These are phyloP conservation scores for Yponomeuta evonymella DNA, from an alignment of 2,888 invertebrate species.

Conservation along the genomic window DNA sequence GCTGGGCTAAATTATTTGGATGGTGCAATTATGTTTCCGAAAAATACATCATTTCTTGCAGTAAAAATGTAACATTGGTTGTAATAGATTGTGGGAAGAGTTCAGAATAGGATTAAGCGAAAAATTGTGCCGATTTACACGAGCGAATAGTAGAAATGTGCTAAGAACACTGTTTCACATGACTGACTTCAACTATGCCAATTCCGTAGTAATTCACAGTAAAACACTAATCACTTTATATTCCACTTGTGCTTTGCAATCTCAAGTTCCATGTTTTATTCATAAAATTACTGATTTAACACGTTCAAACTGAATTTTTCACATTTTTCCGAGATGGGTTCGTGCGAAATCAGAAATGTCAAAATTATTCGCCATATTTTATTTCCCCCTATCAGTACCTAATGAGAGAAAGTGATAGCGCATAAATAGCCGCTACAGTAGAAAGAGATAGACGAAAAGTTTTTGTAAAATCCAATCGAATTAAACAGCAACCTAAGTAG, in stretches of 20 bases:
- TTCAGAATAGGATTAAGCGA: not conserved
- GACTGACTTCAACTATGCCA: conserved; percentile 3
- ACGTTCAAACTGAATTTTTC: conserved; percentile 36
- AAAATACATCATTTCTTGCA: not conserved
- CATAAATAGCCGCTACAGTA: not conserved
- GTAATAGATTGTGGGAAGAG: not conserved
- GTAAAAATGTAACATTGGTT: not conserved
- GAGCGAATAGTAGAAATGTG: not conserved
- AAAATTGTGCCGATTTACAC: not conserved
- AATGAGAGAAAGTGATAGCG: conserved; percentile 35
- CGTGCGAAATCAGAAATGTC: conserved; percentile 46
- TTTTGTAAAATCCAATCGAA: conserved; percentile 35
- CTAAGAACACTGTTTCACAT: conserved; percentile 1
- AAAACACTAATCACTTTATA: conserved; percentile 9
- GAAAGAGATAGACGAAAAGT: conserved; percentile 35
- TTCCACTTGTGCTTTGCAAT: conserved; percentile 8
- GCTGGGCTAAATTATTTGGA: not conserved
- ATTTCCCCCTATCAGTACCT: conserved; percentile 31
- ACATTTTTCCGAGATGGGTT: conserved; percentile 39
- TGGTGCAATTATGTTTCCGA: not conserved
- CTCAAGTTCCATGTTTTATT: conserved; percentile 44
- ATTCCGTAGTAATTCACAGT: conserved; percentile 2
- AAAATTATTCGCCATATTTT: conserved; percentile 60
- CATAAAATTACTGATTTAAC: conserved; percentile 39
- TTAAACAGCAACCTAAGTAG: conserved; percentile 22